A percentile compares a stretch with the other conserved stretches of the same genome.
Evolutionary conservation across 2,113 vertebrate species (phyloP).

Genomic region (Oncorhynchus kisutch): DNA sequence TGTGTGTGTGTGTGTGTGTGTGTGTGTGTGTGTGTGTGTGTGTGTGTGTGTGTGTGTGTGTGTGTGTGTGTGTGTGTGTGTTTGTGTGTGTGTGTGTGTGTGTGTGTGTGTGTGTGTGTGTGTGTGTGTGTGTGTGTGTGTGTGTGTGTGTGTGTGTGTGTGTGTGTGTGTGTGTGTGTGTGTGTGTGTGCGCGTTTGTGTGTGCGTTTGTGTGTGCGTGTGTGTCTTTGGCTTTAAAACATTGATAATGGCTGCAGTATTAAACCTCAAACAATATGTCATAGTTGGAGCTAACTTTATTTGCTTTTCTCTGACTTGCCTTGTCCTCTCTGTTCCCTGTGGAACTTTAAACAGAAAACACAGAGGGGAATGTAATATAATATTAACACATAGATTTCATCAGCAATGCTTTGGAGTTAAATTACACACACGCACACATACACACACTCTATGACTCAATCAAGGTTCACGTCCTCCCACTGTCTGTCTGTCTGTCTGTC

Average conservation of each 20-base stretch:
- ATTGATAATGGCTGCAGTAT: neutral
- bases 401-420: neutral
- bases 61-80: neutral
- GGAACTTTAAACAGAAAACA: neutral
- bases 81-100: neutral
- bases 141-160: neutral
- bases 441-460: neutral
- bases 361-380: neutral
- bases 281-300: conserved; percentile 10
- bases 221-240: neutral
- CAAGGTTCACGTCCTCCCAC: neutral
- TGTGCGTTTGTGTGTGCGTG: neutral
- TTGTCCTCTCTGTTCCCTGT: neutral
- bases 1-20: neutral
- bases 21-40: neutral
- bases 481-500: conserved; percentile 1
- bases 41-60: conserved; percentile 18
- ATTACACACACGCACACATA: neutral
- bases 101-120: neutral
- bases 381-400: neutral
- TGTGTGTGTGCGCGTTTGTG: neutral
- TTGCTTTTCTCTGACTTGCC: conserved; percentile 15
- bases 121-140: neutral
- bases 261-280: conserved; percentile 16
- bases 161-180: neutral